Conservation (phyloP, 2,888 invertebrate species). For the Zootermopsis nevadensis region DNA sequence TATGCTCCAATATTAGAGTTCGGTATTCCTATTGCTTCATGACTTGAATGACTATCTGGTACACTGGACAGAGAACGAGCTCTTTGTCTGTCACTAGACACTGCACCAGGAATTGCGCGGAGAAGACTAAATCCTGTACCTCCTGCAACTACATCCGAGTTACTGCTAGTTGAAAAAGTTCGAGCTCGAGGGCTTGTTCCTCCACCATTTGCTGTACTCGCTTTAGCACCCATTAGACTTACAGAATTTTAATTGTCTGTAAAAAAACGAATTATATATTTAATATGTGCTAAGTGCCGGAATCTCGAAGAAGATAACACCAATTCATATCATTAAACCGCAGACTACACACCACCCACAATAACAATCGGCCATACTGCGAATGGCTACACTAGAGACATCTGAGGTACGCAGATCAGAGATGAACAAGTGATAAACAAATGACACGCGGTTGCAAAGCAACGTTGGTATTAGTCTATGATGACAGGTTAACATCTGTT, state of each 20-base stretch:
- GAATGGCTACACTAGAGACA: slow-evolving; percentile 54
- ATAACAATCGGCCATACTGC: slow-evolving; percentile 67
- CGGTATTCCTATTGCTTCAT: slow-evolving; percentile 73
- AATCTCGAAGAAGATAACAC: slow-evolving; percentile 48
- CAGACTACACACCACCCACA: slow-evolving; percentile 63
- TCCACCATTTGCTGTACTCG: slow-evolving; percentile 79
- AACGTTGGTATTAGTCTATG: too few species aligned
- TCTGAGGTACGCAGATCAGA: slow-evolving; percentile 1
- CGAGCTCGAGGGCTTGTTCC: slow-evolving; percentile 80
- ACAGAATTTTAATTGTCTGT: slow-evolving; percentile 29
- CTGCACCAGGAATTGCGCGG: slow-evolving; percentile 75
- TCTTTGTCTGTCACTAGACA: slow-evolving; percentile 82
- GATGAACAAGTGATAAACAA: neutral
- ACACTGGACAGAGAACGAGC: slow-evolving; percentile 86
- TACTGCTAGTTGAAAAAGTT: slow-evolving; percentile 81
- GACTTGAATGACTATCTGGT: slow-evolving; percentile 72
- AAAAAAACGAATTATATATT: slow-evolving; percentile 37
- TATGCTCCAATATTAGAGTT: slow-evolving; percentile 70
- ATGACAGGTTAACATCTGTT: too few species aligned
- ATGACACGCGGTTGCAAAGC: slow-evolving; percentile 18
- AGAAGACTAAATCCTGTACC: slow-evolving; percentile 71
- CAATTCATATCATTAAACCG: slow-evolving; percentile 52
- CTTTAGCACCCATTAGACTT: slow-evolving; percentile 81
- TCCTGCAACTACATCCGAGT: slow-evolving; percentile 71
- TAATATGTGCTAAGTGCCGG: slow-evolving; percentile 37